phyloP scores from a whole-genome alignment of 2,113 vertebrate species.

The Myrmecobius fasciatus region DNA sequence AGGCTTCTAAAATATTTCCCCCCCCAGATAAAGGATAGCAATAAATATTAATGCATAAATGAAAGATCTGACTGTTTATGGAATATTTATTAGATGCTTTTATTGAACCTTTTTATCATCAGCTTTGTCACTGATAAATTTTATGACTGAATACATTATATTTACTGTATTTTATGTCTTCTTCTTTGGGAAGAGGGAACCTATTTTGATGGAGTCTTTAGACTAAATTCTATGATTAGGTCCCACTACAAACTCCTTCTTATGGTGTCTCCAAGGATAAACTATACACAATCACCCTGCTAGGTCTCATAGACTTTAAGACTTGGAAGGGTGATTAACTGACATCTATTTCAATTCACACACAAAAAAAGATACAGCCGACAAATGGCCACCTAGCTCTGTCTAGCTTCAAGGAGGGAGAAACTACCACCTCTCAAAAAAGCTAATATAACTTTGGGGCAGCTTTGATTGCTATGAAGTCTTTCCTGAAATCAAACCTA shows the following conservation, averaged over 20 bases:
- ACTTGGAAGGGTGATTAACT: not conserved
- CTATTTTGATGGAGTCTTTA: not conserved
- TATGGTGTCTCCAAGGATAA: not conserved
- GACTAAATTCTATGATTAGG: not conserved
- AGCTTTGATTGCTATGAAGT: not conserved
- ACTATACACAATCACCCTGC: not conserved
- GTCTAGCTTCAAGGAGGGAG: not conserved
- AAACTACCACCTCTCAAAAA: not conserved
- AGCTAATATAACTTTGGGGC: not conserved
- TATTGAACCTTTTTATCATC: constrained; percentile 69
- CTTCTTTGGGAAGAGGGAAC: constrained; percentile 25
- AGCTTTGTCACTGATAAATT: constrained; percentile 63
- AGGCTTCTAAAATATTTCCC: constrained; percentile 68
- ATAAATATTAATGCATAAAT: constrained; percentile 74
- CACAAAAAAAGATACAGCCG: not conserved
- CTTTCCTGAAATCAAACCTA: not conserved
- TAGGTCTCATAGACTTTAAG: not conserved
- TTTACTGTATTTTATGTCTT: constrained; percentile 26
- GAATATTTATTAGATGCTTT: constrained; percentile 78
- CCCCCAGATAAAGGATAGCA: constrained; percentile 56
- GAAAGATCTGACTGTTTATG: constrained; percentile 70
- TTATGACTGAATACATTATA: constrained; percentile 14
- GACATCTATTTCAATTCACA: not conserved
- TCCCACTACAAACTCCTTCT: not conserved
- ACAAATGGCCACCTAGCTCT: not conserved